Base-by-base conservation (phyloP, 2,888 invertebrate species). In the Ochropacha duplaris region DNA sequence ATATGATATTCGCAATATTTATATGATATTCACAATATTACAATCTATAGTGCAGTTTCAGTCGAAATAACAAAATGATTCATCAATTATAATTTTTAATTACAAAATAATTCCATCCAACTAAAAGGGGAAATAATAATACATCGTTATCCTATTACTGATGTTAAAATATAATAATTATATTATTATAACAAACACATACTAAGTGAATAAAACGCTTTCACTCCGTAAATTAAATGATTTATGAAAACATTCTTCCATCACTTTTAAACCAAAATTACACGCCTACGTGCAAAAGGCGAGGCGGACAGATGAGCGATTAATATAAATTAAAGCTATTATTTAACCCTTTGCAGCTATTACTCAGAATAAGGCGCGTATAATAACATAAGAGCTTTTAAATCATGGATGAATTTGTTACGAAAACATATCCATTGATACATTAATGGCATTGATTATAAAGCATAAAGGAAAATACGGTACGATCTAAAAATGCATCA, bases 281-380 rank as follows among this genome's bases (percentile, higher is more conserved):
- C 71, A 74, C 72, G 69, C 78, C 72, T 74, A 76, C 78, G 69
- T 69, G 60, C 44, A 57, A 74, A 76, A 73, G 80, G 74, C 66
- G 74, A 64, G 74, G 73, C 69, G 66, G 72, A 68, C 74, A 76
- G 81, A 82, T 70, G 76, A 74, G 72, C 80, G 76, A 87, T 88
- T 86, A 84, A 88, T 88, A 83, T 84, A 83, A 83, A 88, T 87
- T 86, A 88, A 80, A 80, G 71, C 78, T 76, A 84, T 86, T 83
- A 87, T 80, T 77, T 75, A 83, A 87, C 86, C 86, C 88, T 87
- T 85, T 78, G 77, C 72, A 70, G 72, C 74, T 75, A 81, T 83
- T 76, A 77, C 72, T 73, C 69, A 68, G 71, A 75, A 75, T 69
- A 71, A 64, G 64, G 69, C 60, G 60, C 65, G 63, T 72, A 65